phyloP scores from a whole-genome alignment of 1,140 invertebrate species.

The Grapholita molesta region DNA sequence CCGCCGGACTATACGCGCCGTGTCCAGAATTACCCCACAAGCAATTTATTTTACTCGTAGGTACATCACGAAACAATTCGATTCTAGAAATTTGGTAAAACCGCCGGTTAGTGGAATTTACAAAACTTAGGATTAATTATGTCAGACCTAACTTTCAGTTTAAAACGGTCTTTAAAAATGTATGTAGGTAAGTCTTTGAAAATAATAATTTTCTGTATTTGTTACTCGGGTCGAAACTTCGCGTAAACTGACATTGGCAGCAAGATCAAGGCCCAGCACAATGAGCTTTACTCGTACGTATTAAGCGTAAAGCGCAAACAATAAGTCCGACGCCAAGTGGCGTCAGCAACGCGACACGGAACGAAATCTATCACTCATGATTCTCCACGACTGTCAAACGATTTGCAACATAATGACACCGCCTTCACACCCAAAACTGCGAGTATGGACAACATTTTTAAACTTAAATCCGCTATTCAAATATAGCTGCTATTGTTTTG shows the following conservation, averaged over 20 bases:
- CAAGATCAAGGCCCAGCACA: constrained; percentile 4
- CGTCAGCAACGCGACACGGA: constrained; percentile 47
- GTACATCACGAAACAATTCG: no score
- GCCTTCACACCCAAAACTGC: background rate
- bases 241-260: background rate
- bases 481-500: background rate
- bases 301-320: constrained; percentile 29
- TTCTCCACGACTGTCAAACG: constrained; percentile 61
- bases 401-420: constrained; percentile 61
- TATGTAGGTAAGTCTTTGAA: no score
- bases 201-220: background rate
- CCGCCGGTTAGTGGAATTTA: no score
- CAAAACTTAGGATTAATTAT: no score
- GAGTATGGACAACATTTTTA: background rate
- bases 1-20: no score
- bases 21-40: no score
- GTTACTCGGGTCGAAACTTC: background rate
- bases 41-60: no score
- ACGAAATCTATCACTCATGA: constrained; percentile 61
- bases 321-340: constrained; percentile 24
- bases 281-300: background rate
- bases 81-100: no score
- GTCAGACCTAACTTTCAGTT: no score
- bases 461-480: background rate
- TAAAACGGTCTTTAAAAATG: no score